Base-by-base conservation (phyloP, 2,888 invertebrate genomes). In the Lamellibrachia satsuma region DNA sequence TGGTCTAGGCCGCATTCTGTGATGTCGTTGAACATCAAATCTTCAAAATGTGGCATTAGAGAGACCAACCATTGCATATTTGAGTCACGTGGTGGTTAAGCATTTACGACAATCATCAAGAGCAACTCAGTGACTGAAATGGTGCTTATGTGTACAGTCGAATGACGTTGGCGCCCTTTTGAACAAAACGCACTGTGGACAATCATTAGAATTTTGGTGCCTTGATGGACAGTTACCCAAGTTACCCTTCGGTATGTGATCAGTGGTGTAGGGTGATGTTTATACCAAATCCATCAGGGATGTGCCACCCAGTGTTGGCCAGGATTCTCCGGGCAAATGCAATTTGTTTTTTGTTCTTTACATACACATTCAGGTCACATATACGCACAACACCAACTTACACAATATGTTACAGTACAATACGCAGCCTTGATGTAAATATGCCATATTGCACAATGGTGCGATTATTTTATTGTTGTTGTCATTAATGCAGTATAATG, bases 21-120 rank as follows among this genome's bases (percentile, higher is more conserved):
- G 75, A 75, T 75, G 75, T 75, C 15, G 75, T 75, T 75, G 75
- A 22, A 75, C 75, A 75, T 22, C 4, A 75, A 75, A 75, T 75
- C 75, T 75, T 75, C 75, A 75, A 75, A 22, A 22, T 75, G 75
- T 75, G 75, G 22, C 75, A n/a, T 22, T 6, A 22, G 75, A 75
- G 15, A 22, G 75, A 75, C 75, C 22, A 6, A 75, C 75, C 75
- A 75, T 22, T 75, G 3, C n/a, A 22, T n/a, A 75, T 6, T 75
- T 15, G 22, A 22, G n/a, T 11, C 75, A 75, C 11, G 22, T 75
- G 75, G 75, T 75, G 75, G 75, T 75, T 11, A 75, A 3, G 75
- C 75, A 75, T 75, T 75, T 75, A 75, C 75, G 75, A 75, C 75
- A 75, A 75, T 75, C 75, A 75, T 75, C 75, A 22, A 75, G 75